phyloP scores from a whole-genome alignment of 2,113 vertebrate species.

The Phyllopteryx taeniolatus region DNA sequence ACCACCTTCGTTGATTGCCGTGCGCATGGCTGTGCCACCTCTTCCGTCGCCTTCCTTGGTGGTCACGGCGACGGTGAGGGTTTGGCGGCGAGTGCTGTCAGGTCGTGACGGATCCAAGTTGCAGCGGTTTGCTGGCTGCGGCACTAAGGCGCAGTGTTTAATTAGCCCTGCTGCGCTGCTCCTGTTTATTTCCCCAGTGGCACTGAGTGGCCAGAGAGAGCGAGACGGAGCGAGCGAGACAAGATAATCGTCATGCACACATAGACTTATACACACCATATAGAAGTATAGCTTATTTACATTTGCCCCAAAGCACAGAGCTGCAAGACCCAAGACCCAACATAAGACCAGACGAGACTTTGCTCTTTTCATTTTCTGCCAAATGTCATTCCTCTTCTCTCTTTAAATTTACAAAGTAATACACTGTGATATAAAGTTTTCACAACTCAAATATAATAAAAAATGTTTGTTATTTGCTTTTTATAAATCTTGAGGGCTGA shows the following conservation, averaged over 20 bases:
- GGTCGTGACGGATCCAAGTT: slow-evolving; percentile 55
- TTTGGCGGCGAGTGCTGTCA: slow-evolving; percentile 33
- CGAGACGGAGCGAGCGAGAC: slow-evolving; percentile 13
- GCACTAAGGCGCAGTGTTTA: slow-evolving; percentile 61
- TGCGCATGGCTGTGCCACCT: neutral
- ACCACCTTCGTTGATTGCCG: neutral
- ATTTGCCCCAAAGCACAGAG: slow-evolving; percentile 1
- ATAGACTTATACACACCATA: slow-evolving; percentile 25
- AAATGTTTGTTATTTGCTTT: neutral
- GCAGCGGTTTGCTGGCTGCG: slow-evolving; percentile 47
- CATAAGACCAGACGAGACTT: slow-evolving; percentile 1
- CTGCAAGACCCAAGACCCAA: slow-evolving; percentile 4
- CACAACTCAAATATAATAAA: slow-evolving; percentile 5
- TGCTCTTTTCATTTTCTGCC: slow-evolving; percentile 9
- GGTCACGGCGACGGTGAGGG: slow-evolving; percentile 60
- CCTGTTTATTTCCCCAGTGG: slow-evolving; percentile 72
- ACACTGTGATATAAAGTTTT: slow-evolving; percentile 7
- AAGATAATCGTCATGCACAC: slow-evolving; percentile 47
- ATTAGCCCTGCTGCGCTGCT: slow-evolving; percentile 72
- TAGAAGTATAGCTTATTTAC: slow-evolving; percentile 9
- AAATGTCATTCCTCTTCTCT: slow-evolving; percentile 27
- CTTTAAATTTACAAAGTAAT: slow-evolving; percentile 16
- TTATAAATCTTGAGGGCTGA: neutral
- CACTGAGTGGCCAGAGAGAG: slow-evolving; percentile 46
- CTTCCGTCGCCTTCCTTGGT: slow-evolving; percentile 6